Conservation (phyloP, 1,140 invertebrate genomes). For the Cydia pomonella region DNA sequence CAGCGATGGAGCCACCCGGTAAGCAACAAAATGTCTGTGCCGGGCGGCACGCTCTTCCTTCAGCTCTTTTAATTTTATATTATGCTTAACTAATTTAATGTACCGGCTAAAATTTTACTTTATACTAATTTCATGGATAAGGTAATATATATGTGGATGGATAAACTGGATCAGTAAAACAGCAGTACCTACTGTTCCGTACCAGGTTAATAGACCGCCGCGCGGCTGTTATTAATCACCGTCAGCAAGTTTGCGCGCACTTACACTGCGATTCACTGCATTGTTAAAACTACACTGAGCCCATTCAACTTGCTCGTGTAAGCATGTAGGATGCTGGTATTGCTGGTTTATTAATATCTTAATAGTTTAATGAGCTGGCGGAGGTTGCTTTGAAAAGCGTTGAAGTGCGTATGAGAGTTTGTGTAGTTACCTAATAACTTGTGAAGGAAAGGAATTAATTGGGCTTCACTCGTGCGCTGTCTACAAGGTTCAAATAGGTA, state of each 20-base stretch:
- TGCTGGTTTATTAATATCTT: slow-evolving; percentile 22
- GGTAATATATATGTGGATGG: neutral
- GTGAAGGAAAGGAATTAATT: neutral
- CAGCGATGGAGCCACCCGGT: too few species aligned
- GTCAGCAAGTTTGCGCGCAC: slow-evolving; percentile 57
- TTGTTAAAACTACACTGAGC: slow-evolving; percentile 36
- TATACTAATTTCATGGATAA: slow-evolving; percentile 38
- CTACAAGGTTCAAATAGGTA: neutral
- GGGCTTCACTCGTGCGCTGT: neutral
- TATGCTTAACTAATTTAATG: too few species aligned
- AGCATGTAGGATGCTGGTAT: slow-evolving; percentile 8
- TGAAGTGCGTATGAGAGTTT: neutral
- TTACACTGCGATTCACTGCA: slow-evolving; percentile 45
- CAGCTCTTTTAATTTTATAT: too few species aligned
- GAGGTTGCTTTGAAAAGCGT: slow-evolving; percentile 2
- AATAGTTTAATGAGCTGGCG: slow-evolving; percentile 21
- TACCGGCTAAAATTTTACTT: too few species aligned
- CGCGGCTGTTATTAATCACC: slow-evolving; percentile 62
- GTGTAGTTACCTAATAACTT: neutral
- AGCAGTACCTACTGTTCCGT: slow-evolving; percentile 38
- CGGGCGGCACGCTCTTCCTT: too few species aligned
- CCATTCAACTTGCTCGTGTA: slow-evolving; percentile 33
- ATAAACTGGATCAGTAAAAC: slow-evolving; percentile 24
- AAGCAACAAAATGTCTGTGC: too few species aligned
- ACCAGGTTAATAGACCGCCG: slow-evolving; percentile 10